A percentile compares a stretch with the other conserved stretches of the same genome.
These are phyloP conservation scores for Nothocercus nigrocapillus DNA, from an alignment of 2,113 vertebrate genomes.

Conservation along the genomic window DNA sequence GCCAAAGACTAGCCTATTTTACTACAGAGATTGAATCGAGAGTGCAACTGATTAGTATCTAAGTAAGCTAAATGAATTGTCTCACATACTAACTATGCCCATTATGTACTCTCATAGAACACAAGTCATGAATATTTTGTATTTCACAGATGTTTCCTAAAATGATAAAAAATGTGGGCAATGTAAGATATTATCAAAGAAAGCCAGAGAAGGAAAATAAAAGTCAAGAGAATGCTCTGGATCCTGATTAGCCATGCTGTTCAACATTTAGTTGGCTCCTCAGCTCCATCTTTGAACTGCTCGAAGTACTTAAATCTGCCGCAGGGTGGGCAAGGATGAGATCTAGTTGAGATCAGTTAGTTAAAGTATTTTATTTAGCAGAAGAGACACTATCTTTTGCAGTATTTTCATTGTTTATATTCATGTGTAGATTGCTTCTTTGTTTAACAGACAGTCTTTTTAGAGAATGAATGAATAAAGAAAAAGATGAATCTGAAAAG, in stretches of 20 bases:
- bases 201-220: not conserved
- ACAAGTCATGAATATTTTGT: not conserved
- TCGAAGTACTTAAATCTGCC: not conserved
- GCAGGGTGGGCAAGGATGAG: not conserved
- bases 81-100: not conserved
- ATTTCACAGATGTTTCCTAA: not conserved
- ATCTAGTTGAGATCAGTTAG: fast-evolving
- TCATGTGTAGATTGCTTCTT: not conserved
- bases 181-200: not conserved
- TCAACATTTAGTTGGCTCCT: not conserved
- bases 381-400: not conserved
- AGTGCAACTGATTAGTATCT: not conserved
- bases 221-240: not conserved
- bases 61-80: not conserved
- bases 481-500: not conserved
- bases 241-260: not conserved
- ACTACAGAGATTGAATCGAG: not conserved
- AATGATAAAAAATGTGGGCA: not conserved
- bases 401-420: not conserved
- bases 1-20: not conserved
- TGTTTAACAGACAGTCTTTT: not conserved
- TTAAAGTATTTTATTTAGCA: not conserved
- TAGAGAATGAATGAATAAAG: not conserved
- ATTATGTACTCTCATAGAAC: not conserved
- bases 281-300: not conserved